phyloP scores from a whole-genome alignment of 2,888 invertebrate species.

The Megamerina dolium region DNA sequence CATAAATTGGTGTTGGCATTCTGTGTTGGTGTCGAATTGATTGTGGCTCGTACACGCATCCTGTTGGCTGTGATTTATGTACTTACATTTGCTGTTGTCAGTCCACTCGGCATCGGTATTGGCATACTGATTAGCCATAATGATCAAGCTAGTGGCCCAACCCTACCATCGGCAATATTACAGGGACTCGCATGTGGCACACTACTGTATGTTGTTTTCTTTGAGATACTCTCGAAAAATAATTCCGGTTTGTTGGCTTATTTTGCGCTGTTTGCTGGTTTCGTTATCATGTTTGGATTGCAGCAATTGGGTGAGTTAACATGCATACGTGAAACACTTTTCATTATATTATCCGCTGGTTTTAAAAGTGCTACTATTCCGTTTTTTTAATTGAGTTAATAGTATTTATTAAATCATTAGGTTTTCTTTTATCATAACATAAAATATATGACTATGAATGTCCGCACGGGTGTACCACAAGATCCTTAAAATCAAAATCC shows the following conservation, averaged over 20 bases:
- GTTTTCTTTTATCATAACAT: too few species aligned
- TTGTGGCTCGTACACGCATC: conserved; percentile 63
- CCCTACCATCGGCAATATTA: conserved; percentile 57
- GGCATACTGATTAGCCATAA: conserved; percentile 66
- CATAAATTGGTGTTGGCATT: conserved; percentile 85
- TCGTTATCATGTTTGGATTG: conserved; percentile 66
- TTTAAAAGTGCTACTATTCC: too few species aligned
- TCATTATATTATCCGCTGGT: too few species aligned
- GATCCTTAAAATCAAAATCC: too few species aligned
- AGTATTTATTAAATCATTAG: too few species aligned
- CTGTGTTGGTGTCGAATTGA: conserved; percentile 78
- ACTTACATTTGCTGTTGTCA: conserved; percentile 70
- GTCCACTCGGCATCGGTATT: conserved; percentile 64
- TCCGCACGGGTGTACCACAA: too few species aligned
- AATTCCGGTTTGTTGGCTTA: conserved; percentile 59
- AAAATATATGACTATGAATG: too few species aligned
- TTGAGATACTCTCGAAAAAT: conserved; percentile 72
- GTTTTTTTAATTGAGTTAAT: too few species aligned
- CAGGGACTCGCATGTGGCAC: conserved; percentile 91
- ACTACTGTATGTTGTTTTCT: conserved; percentile 92
- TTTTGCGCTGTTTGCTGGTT: conserved; percentile 62
- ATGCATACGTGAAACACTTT: too few species aligned
- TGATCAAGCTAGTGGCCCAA: conserved; percentile 55
- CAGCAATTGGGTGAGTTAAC: conserved; percentile 47
- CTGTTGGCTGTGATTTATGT: conserved; percentile 62